These are phyloP conservation scores for Echiichthys vipera DNA, from an alignment of 2,797 vertebrate species.

Conservation along the genomic window DNA sequence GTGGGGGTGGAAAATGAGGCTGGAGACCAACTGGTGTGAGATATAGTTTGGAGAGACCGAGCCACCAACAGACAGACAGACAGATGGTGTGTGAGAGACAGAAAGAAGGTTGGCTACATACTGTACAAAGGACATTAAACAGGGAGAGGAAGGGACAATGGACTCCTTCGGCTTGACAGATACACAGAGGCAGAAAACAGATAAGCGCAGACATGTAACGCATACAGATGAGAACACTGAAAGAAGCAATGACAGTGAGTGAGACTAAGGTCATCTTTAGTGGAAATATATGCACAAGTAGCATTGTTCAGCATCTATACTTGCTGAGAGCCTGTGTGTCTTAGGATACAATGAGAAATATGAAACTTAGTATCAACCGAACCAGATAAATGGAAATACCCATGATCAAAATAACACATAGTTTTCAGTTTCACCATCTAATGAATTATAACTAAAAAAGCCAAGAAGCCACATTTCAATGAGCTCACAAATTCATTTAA, in stretches of 20 bases:
- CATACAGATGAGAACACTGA: slow-evolving; percentile 50
- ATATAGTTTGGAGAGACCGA: slow-evolving; percentile 28
- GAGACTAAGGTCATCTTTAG: slow-evolving; percentile 35
- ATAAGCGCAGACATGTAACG: slow-evolving; percentile 8
- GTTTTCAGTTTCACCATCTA: slow-evolving; percentile 12
- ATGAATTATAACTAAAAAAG: slow-evolving; percentile 50
- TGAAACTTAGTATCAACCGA: slow-evolving; percentile 3
- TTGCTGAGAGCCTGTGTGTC: neutral
- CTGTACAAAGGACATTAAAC: slow-evolving; percentile 42
- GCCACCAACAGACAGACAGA: slow-evolving; percentile 31
- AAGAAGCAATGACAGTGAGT: slow-evolving; percentile 27
- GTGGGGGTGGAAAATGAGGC: neutral
- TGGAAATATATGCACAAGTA: neutral
- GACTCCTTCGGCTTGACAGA: slow-evolving; percentile 40
- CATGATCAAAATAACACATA: slow-evolving; percentile 17
- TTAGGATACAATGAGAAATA: neutral
- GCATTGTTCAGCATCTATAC: neutral
- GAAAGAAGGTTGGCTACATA: slow-evolving; percentile 20
- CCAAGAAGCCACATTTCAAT: slow-evolving; percentile 48
- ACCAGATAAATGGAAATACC: slow-evolving; percentile 22
- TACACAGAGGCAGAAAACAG: slow-evolving; percentile 33
- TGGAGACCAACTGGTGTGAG: slow-evolving; percentile 33
- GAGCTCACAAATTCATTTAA: slow-evolving; percentile 57
- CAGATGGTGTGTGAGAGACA: slow-evolving; percentile 53
- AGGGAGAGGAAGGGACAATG: slow-evolving; percentile 10